Evolutionary conservation across 2,797 vertebrate species (phyloP).

Genomic region (Lepus townsendii): DNA sequence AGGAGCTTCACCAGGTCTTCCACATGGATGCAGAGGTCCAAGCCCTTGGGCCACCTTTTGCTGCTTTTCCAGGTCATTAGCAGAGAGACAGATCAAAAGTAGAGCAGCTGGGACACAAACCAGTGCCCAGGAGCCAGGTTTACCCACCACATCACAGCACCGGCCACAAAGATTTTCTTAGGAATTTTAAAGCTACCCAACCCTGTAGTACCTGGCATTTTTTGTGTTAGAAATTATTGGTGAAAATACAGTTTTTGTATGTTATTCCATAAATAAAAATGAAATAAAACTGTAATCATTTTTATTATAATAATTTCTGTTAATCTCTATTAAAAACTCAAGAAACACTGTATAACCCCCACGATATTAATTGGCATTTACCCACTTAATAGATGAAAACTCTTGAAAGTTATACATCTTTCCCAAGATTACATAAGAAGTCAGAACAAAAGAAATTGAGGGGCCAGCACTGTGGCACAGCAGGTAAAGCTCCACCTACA

Average conservation of each 20-base stretch:
- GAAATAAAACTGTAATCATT: background rate
- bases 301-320: background rate
- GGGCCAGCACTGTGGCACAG: too few relatives aligned
- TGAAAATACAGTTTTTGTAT: background rate
- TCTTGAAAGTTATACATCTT: background rate
- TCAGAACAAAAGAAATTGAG: background rate
- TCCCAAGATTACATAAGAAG: slow-evolving; percentile 18
- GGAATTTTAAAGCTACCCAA: background rate
- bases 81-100: too few relatives aligned
- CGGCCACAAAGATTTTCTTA: background rate
- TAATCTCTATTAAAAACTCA: slow-evolving; percentile 33
- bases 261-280: background rate
- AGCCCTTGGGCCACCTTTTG: too few relatives aligned
- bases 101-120: too few relatives aligned
- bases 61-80: too few relatives aligned
- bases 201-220: background rate
- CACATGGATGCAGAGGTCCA: too few relatives aligned
- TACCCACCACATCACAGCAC: too few relatives aligned
- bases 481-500: too few relatives aligned
- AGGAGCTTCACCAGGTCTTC: too few relatives aligned
- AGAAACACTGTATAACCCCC: background rate
- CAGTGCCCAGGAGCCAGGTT: too few relatives aligned
- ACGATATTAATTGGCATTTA: background rate
- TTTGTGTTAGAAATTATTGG: slow-evolving; percentile 3
- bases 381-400: background rate